Conservation (phyloP, 2,888 invertebrate genomes). For the Uropetala carovei region DNA sequence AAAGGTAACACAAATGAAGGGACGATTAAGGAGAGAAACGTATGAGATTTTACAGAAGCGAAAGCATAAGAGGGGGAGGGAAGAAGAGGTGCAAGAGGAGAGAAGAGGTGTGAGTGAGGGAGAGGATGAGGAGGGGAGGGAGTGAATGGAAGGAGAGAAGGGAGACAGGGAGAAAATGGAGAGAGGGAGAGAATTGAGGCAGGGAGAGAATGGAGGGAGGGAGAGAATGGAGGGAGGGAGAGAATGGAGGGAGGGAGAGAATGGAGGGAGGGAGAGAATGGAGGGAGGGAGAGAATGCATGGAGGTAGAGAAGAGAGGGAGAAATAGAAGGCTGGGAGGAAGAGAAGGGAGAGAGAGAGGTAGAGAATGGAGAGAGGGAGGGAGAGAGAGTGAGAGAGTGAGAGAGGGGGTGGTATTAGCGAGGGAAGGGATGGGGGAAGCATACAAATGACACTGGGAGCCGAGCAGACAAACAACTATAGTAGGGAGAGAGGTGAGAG, state of each 20-base stretch:
- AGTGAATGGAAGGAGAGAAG: too few species aligned
- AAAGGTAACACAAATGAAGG: too few species aligned
- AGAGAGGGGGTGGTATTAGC: neutral
- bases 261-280: neutral
- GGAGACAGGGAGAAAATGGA: too few species aligned
- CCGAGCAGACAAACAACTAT: slow-evolving; percentile 32
- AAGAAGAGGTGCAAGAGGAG: neutral
- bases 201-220: too few species aligned
- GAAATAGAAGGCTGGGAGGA: slow-evolving; percentile 16
- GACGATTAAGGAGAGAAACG: too few species aligned
- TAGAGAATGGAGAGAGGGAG: neutral
- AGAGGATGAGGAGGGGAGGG: too few species aligned
- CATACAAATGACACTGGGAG: slow-evolving; percentile 56
- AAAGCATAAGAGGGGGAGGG: neutral
- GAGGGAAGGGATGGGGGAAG: neutral
- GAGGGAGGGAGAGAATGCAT: neutral
- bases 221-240: neutral
- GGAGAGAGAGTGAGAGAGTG: neutral
- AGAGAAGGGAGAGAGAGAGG: neutral
- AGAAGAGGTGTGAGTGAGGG: too few species aligned
- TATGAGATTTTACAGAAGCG: too few species aligned
- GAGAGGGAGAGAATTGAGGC: too few species aligned
- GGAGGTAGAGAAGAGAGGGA: too few species aligned
- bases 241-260: neutral
- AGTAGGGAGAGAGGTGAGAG: slow-evolving; percentile 1